A percentile compares a stretch with the other conserved stretches of the same genome.
These are phyloP conservation scores for Synanthedon myopaeformis DNA, from an alignment of 2,888 invertebrate species.

Conservation along the genomic window DNA sequence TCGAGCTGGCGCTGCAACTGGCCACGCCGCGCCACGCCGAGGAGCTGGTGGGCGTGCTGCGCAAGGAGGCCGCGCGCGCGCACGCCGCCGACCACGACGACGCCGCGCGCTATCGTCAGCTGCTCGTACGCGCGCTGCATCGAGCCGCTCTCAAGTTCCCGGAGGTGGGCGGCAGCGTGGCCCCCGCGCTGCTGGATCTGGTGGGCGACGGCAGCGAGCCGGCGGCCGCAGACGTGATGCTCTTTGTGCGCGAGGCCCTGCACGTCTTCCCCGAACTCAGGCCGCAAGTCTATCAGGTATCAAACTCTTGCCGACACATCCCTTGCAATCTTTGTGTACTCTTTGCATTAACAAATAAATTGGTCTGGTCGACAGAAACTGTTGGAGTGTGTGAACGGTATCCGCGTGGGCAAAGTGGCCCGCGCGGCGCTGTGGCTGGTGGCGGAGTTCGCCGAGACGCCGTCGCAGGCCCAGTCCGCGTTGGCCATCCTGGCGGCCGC, in stretches of 20 bases:
- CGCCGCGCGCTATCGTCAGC: conserved; percentile 93
- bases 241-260: conserved; percentile 96
- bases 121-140: conserved; percentile 95
- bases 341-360: too few relatives aligned
- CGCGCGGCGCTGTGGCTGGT: conserved; percentile 97
- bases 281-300: conserved; percentile 83
- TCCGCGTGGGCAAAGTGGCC: conserved; percentile 92
- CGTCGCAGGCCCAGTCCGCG: conserved; percentile 82
- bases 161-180: conserved; percentile 92
- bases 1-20: conserved; percentile 85
- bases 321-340: too few relatives aligned
- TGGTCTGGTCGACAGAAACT: conserved; percentile 61
- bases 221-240: conserved; percentile 93
- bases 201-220: conserved; percentile 88
- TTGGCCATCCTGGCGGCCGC: conserved; percentile 75
- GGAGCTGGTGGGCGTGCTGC: conserved; percentile 92
- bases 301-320: too few relatives aligned
- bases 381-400: conserved; percentile 84
- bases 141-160: conserved; percentile 95
- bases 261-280: conserved; percentile 88
- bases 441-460: conserved; percentile 91
- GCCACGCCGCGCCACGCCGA: conserved; percentile 93
- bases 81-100: conserved; percentile 93
- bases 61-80: conserved; percentile 92
- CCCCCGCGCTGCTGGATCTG: conserved; percentile 95